These are phyloP conservation scores for Apotomis capreana DNA, from an alignment of 2,888 invertebrate genomes.

Conservation along the genomic window DNA sequence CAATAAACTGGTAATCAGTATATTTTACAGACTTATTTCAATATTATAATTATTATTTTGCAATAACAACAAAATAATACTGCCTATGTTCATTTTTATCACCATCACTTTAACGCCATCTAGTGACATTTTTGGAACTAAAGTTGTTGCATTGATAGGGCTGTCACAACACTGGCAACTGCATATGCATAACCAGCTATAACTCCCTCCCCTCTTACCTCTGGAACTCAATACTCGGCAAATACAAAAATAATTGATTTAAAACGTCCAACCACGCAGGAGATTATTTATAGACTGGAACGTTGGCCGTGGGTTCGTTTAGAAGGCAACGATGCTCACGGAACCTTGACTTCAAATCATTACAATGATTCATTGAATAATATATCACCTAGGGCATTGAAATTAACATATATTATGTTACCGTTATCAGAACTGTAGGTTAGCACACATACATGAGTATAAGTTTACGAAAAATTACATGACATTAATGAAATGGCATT, in stretches of 20 bases:
- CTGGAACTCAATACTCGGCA: constrained; percentile 23
- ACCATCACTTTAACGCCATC: constrained; percentile 18
- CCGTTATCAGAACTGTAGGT: background rate
- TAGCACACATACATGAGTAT: background rate
- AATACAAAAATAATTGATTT: constrained; percentile 30
- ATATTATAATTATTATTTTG: background rate
- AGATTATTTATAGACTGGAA: constrained; percentile 52
- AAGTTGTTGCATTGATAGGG: constrained; percentile 9
- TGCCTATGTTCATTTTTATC: background rate
- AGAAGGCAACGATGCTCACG: constrained; percentile 35
- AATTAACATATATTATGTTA: constrained; percentile 21
- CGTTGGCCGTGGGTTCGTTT: constrained; percentile 23
- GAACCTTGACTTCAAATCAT: constrained; percentile 39
- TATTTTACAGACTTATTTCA: background rate
- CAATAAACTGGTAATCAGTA: background rate
- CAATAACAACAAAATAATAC: background rate
- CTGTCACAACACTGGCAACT: constrained; percentile 5
- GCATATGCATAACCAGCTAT: background rate
- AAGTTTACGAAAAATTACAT: too few species aligned
- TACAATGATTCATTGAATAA: constrained; percentile 28
- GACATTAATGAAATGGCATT: too few species aligned
- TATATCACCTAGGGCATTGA: constrained; percentile 23
- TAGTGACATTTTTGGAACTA: background rate
- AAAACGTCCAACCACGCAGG: constrained; percentile 48
- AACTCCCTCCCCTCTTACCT: constrained; percentile 4